Base-by-base conservation (phyloP, 2,888 invertebrate genomes). In the Calliphora vomitoria region DNA sequence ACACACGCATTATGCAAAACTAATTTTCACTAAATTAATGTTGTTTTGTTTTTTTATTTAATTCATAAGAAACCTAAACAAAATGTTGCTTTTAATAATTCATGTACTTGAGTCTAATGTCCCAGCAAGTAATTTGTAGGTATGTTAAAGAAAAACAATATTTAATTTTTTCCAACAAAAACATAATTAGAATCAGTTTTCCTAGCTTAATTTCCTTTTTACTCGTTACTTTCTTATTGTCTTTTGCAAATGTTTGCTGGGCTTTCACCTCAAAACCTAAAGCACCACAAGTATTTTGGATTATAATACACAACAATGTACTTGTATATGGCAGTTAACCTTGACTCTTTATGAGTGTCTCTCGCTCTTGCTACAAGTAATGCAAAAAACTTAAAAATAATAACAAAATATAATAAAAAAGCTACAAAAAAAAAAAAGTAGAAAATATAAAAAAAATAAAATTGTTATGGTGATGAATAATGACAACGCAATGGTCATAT, bases 401-500 rank as follows among this genome's bases (percentile, higher is more conserved):
- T 15, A 41, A 41, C 35, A 50, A 62, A 35, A 62, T 35, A 41
- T 58, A 15, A 62, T 35, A 35, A 15, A 75, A 75, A 75, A 82
- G 41, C 20, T 15, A 31, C 50, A n/a, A 13, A 18, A 64, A 20
- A 18, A 64, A 20, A 53, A 64, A 10, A 11, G 5, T 18, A 0
- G 41, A 38, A 20, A 62, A 72, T 18, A 55, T 55, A 72, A 55
- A 64, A 72, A 64, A 66, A 66, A 66, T 18, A 41, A 41, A 25
- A 25, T 41, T 60, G 50, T 69, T 79, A 79, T 74, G 47, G 58
- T 35, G 72, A 78, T 72, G 78, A 86, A 78, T 82, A 71, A 82
- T 72, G 72, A 53, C 80, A 75, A 75, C 62, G 53, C 74, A 80
- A 18, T 86, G 74, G 82, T 74, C 64, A 74, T 82, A 47, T 75